Evolutionary conservation across 2,113 vertebrate species (phyloP), one percentile per base, ranked within the genome.

Genomic region (Todiramphus saurophagus): DNA sequence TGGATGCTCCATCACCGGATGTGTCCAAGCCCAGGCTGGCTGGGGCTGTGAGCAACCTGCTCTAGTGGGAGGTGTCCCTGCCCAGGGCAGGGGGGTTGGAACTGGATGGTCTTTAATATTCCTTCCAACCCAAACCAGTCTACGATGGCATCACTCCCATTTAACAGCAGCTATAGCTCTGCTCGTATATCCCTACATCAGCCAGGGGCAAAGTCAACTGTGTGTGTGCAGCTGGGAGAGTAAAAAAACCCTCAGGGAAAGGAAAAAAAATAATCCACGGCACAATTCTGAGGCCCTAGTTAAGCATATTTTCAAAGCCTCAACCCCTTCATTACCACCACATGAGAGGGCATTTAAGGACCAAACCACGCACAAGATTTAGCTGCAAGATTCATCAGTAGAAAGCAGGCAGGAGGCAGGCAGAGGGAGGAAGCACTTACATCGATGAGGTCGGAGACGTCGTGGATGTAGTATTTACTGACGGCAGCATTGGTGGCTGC

Each of bases 401-500:
- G 68, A 27, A 24, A 37, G 19, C 1, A 1, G 50, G 39, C 27
- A 16, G 39, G 43, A 5, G 3, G 30, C 13, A 13, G 10, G 6
- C 46, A 5, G 48, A 14, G 35, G 75, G 41, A 16, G n/a, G 69
- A 30, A 27, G 60, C 80, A 96, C 99, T 99, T 93, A 99, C 99
- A 33, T 99, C 99, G 3, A 99, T 99, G 96, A 99, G 99, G 95
- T 99, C 99, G 0, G 99, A 99, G 56, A 99, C 99, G 0, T 99
- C 99, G 1, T 99, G 99, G 97, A 99, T 99, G 97, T 99, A 99
- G 97, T 99, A 99, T 89, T 99, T 99, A 88, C 99, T 99, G 96
- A 99, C 99, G n/a, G 99, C 98, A 0, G 99, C 99, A 1, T 99
- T 99, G 94, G 99, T 99, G 80, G 99, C 99, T 11, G 99, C 98